phyloP scores from a whole-genome alignment of 2,888 invertebrate species.

The Choreutis nemorana region DNA sequence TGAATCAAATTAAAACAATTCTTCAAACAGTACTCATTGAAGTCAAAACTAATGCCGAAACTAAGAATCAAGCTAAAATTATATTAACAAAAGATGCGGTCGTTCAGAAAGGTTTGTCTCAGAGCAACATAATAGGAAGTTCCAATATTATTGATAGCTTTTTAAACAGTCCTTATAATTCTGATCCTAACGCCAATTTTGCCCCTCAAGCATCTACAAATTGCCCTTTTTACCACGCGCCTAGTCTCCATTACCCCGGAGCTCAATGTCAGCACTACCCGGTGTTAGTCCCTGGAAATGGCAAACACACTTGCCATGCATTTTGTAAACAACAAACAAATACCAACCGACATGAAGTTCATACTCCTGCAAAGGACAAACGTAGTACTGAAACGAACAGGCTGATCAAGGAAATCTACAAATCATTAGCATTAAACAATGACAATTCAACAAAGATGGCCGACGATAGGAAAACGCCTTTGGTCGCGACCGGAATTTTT shows the following conservation, averaged over 20 bases:
- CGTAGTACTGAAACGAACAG: slow-evolving; percentile 37
- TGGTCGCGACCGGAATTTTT: too few relatives aligned
- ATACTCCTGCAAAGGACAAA: too few relatives aligned
- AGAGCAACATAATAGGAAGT: slow-evolving; percentile 22
- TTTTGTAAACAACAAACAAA: too few relatives aligned
- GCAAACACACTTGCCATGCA: slow-evolving; percentile 11
- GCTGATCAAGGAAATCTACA: slow-evolving; percentile 51
- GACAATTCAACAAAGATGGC: slow-evolving; percentile 24
- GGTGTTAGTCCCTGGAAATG: slow-evolving; percentile 26
- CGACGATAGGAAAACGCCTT: too few relatives aligned
- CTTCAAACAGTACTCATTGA: slow-evolving; percentile 42
- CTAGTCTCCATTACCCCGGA: slow-evolving; percentile 18
- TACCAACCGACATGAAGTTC: too few relatives aligned
- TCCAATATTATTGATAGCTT: slow-evolving; percentile 34
- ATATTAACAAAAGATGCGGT: slow-evolving; percentile 33
- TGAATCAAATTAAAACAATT: slow-evolving; percentile 46
- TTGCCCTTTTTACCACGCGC: slow-evolving; percentile 27
- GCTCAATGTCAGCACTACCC: slow-evolving; percentile 38
- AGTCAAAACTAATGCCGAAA: slow-evolving; percentile 34
- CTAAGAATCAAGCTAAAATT: slow-evolving; percentile 15
- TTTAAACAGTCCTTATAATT: slow-evolving; percentile 29
- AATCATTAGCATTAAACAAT: slow-evolving; percentile 35
- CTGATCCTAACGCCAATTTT: slow-evolving; percentile 24
- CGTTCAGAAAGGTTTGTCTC: slow-evolving; percentile 35
- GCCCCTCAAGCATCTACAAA: too few relatives aligned